phyloP scores from a whole-genome alignment of 1,140 invertebrate species.

The Bombus waltoni region DNA sequence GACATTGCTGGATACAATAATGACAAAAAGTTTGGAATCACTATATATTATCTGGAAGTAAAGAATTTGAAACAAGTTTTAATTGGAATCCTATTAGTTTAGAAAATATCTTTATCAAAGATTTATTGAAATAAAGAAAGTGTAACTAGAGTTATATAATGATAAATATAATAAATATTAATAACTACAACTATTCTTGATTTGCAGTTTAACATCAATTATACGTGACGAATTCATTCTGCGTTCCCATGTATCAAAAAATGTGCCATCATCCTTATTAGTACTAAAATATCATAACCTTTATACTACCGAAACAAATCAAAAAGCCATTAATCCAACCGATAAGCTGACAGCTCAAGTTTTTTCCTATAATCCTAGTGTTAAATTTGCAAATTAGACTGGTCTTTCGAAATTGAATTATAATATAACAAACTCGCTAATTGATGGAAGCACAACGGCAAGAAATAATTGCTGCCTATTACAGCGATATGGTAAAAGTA shows the following conservation, averaged over 20 bases:
- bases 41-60: not conserved
- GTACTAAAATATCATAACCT: not conserved
- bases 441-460: not conserved
- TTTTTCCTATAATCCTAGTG: not conserved
- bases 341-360: not conserved
- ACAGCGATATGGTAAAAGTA: not conserved
- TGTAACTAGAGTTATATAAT: not conserved
- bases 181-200: not conserved
- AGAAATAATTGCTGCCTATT: not conserved
- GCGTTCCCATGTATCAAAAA: not conserved
- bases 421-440: not conserved
- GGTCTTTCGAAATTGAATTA: not conserved
- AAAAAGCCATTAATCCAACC: not conserved
- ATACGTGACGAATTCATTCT: not conserved
- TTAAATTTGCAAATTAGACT: not conserved
- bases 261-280: not conserved
- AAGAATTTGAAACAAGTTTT: not conserved
- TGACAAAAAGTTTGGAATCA: no score
- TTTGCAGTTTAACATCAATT: not conserved
- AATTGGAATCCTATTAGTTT: no score
- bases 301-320: not conserved
- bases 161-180: not conserved
- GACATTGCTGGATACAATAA: not conserved
- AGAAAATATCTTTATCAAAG: not conserved
- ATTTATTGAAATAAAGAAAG: not conserved